A percentile compares a stretch with the other conserved stretches of the same genome.
Conservation (phyloP, 1,140 invertebrate species). For the Zaprionus nigranus region DNA sequence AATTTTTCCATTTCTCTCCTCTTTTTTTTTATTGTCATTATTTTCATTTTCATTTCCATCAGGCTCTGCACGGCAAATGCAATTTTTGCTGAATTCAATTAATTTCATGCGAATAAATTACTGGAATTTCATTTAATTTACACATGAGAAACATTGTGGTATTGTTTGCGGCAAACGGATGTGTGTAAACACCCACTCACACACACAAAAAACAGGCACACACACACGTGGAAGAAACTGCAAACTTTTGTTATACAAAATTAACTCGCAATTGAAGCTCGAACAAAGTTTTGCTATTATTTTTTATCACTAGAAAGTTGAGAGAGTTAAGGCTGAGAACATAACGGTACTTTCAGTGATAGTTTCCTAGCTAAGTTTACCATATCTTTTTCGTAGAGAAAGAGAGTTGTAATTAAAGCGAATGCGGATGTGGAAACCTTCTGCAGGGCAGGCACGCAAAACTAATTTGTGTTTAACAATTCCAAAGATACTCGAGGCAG, state of each 20-base stretch:
- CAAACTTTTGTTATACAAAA: constrained; percentile 41
- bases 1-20: neutral
- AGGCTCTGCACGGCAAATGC: constrained; percentile 16
- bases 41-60: constrained; percentile 7
- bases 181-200: constrained; percentile 17
- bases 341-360: constrained; percentile 2
- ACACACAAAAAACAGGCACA: constrained; percentile 7
- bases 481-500: constrained; percentile 46
- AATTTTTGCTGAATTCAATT: constrained; percentile 49
- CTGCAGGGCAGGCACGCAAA: constrained; percentile 37
- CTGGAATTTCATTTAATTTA: constrained; percentile 52
- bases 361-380: neutral
- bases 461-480: constrained; percentile 73
- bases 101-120: constrained; percentile 53
- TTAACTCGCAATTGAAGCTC: constrained; percentile 40
- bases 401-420: constrained; percentile 34
- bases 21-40: constrained; percentile 6
- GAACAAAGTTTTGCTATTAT: constrained; percentile 36
- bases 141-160: constrained; percentile 50
- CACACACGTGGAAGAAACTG: constrained; percentile 9
- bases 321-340: neutral
- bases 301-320: constrained; percentile 29
- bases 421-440: constrained; percentile 50
- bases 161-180: constrained; percentile 36
- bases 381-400: neutral